phyloP scores from a whole-genome alignment of 1,140 invertebrate species.

The Hyphantria cunea region DNA sequence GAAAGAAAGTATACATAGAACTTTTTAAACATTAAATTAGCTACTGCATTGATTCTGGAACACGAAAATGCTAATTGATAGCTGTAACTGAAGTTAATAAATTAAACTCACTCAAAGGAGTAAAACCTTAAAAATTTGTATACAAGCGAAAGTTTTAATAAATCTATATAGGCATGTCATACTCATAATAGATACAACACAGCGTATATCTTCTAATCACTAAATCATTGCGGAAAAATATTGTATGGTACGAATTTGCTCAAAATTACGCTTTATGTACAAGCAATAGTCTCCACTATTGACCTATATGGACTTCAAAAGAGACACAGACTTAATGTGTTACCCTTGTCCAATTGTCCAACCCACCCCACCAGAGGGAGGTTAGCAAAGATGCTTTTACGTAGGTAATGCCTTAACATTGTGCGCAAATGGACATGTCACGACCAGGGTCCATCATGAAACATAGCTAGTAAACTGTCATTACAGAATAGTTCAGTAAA shows the following conservation, averaged over 20 bases:
- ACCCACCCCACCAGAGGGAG: slow-evolving; percentile 2
- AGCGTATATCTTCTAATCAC: background rate
- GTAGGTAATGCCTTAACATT: slow-evolving; percentile 8
- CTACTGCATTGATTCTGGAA: background rate
- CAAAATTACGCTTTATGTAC: too few relatives aligned
- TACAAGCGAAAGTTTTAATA: too few relatives aligned
- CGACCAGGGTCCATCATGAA: background rate
- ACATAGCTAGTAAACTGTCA: slow-evolving; percentile 8
- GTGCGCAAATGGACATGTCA: slow-evolving; percentile 3
- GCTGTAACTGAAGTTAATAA: slow-evolving; percentile 3
- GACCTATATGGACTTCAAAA: slow-evolving; percentile 24
- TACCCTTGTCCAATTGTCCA: slow-evolving; percentile 26
- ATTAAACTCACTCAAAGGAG: background rate
- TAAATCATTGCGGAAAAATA: slow-evolving; percentile 6
- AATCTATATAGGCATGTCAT: too few relatives aligned
- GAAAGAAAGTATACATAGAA: slow-evolving; percentile 19
- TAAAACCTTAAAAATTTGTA: too few relatives aligned
- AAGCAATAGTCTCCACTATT: slow-evolving; percentile 2
- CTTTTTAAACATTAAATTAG: slow-evolving; percentile 19
- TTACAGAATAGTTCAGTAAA: slow-evolving; percentile 10
- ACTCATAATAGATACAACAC: too few relatives aligned
- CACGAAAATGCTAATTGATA: background rate
- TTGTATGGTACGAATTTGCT: background rate
- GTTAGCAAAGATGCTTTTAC: slow-evolving; percentile 21
- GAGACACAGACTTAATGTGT: slow-evolving; percentile 22